Evolutionary conservation across 2,113 vertebrate species (phyloP), one percentile per base, ranked within the genome.

Genomic region (Bujurquina vittata): DNA sequence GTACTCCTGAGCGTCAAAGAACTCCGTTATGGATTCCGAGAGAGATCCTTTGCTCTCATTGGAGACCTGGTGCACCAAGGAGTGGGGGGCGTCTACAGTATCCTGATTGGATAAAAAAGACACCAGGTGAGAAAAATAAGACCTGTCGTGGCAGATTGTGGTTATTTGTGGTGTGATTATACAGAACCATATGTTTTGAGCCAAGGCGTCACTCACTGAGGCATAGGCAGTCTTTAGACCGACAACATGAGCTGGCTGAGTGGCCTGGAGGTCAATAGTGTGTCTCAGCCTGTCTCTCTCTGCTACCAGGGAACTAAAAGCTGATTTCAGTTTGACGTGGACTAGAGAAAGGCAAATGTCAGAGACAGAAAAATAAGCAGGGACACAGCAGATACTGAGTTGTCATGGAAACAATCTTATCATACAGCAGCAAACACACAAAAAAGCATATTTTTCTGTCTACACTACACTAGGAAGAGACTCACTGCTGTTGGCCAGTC

Each of bases 1-100:
- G 80, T 99, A 97, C 93, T 99, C 98, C 89, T 98, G 97, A 26
- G 98, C 98, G 69, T 99, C 98, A 88, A 97, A 99, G 90, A 99
- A 99, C 93, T 99, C 98, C 0, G 97, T 97, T 46, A 99, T 94
- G 3, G 98, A 99, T 88, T 99, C 98, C 2, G 97, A 94, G 61
- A 99, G 95, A 22, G 98, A 99, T 1, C 96, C 92, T 55, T 94
- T 96, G 87, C 98, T 99, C 88, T 99, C 98, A 54, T 97, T 98
- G 88, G 98, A 99, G 9, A 91, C 86, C 91, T 99, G 98, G 91
- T 99, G 98, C 82, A 99, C 97, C 58, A 99, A 94, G 12, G 95
- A 90, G 80, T 96, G 96, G 81, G 92, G 93, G 89, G 95, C 95
- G 20, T 95, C 96, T 77, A 93, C 79, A 11, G 95, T 95, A 78